phyloP scores from a whole-genome alignment of 2,797 vertebrate species.

The Eurystomus glaucurus region DNA sequence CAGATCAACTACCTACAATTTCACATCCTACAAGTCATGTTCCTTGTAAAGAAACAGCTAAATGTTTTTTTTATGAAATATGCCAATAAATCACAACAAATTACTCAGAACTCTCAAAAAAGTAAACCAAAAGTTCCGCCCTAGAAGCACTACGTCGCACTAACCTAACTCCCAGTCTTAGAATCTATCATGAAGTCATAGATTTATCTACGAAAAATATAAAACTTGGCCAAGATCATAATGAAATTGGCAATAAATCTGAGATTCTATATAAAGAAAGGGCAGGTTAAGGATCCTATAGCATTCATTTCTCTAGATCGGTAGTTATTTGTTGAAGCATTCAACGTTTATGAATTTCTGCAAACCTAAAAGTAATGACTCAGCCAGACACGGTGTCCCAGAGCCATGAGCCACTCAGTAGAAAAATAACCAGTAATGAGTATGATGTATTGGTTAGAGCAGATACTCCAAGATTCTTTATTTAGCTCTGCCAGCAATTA shows the following conservation, averaged over 20 bases:
- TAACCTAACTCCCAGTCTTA: background rate
- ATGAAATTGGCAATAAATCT: conserved; percentile 41
- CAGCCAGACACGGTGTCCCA: background rate
- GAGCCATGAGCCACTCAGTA: background rate
- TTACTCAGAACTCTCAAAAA: conserved; percentile 37
- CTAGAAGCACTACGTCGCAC: background rate
- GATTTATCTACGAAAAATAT: conserved; percentile 22
- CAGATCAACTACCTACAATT: conserved; percentile 42
- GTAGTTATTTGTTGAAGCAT: conserved; percentile 32
- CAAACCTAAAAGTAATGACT: conserved; percentile 17
- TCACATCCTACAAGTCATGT: conserved; percentile 29
- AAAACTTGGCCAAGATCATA: conserved; percentile 1
- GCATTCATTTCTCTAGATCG: conserved; percentile 21
- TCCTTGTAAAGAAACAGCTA: conserved; percentile 30
- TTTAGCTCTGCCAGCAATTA: conserved; percentile 49
- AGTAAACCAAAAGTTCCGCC: background rate
- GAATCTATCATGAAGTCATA: background rate
- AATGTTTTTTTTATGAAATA: conserved; percentile 20
- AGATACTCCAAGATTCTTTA: conserved; percentile 2
- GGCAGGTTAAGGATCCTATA: conserved; percentile 18
- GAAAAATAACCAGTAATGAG: conserved; percentile 21
- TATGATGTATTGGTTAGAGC: conserved; percentile 18
- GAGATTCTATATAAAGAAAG: conserved; percentile 19
- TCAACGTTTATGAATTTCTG: conserved; percentile 14
- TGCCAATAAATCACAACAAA: conserved; percentile 43